These are phyloP conservation scores for Monopterus albus DNA, from an alignment of 2,113 vertebrate species.

Conservation along the genomic window DNA sequence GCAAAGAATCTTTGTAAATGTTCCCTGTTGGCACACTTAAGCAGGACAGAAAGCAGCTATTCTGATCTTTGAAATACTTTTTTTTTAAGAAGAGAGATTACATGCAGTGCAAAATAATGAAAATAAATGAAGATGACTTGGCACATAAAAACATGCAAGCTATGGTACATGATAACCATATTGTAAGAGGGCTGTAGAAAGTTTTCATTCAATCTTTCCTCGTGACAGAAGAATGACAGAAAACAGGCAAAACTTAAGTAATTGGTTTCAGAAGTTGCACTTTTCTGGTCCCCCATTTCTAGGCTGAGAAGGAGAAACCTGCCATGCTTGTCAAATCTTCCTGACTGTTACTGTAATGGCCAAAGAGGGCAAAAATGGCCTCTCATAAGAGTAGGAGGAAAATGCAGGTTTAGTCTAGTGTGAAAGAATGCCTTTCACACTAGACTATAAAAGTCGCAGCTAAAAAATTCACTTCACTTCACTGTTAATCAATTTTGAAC, in stretches of 20 bases:
- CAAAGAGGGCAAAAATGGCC: slow-evolving; percentile 68
- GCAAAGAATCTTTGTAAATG: slow-evolving; percentile 78
- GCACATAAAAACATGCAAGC: slow-evolving; percentile 52
- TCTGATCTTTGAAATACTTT: slow-evolving; percentile 69
- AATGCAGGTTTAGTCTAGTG: slow-evolving; percentile 78
- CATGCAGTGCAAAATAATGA: slow-evolving; percentile 61
- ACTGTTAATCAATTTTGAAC: slow-evolving; percentile 40
- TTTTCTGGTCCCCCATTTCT: slow-evolving; percentile 67
- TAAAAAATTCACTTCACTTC: slow-evolving; percentile 42
- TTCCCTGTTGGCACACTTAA: slow-evolving; percentile 74
- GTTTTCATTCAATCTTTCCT: slow-evolving; percentile 55
- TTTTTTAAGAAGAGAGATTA: slow-evolving; percentile 69
- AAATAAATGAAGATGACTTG: slow-evolving; percentile 63
- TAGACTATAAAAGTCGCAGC: slow-evolving; percentile 74
- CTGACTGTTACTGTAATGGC: slow-evolving; percentile 69
- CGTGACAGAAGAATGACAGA: slow-evolving; percentile 50
- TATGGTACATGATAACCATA: slow-evolving; percentile 58
- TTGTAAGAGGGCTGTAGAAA: slow-evolving; percentile 63
- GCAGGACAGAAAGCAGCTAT: slow-evolving; percentile 64
- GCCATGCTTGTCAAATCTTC: slow-evolving; percentile 79
- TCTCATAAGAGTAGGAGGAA: slow-evolving; percentile 60
- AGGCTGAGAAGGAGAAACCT: slow-evolving; percentile 72
- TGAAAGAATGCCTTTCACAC: slow-evolving; percentile 75
- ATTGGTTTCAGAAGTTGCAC: slow-evolving; percentile 77
- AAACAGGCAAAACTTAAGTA: slow-evolving; percentile 74